Evolutionary conservation across 1,140 invertebrate species (phyloP).

Genomic region (Penaeus indicus): DNA sequence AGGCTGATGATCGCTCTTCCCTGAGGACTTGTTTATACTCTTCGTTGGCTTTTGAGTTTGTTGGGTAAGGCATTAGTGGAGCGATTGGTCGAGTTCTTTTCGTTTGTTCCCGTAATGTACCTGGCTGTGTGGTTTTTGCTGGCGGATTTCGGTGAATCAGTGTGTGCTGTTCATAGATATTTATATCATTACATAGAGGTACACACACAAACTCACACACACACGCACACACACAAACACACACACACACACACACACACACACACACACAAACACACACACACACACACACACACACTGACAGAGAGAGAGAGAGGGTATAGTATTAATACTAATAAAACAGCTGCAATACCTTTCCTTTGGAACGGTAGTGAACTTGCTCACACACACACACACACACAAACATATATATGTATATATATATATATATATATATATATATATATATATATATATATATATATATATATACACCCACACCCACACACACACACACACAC

Average conservation of each 20-base stretch:
- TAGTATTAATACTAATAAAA: too few relatives aligned
- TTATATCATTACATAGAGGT: too few relatives aligned
- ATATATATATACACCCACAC: constrained; percentile 15
- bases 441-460: constrained; percentile 46
- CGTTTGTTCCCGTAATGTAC: too few relatives aligned
- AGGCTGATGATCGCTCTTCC: too few relatives aligned
- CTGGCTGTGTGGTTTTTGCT: too few relatives aligned
- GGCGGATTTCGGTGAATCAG: too few relatives aligned
- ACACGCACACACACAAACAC: constrained; percentile 7
- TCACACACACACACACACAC: neutral
- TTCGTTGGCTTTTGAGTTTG: too few relatives aligned
- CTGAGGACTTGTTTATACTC: too few relatives aligned
- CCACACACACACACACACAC: constrained; percentile 28
- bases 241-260: constrained; percentile 3
- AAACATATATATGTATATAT: neutral
- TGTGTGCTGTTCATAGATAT: too few relatives aligned
- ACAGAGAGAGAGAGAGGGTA: neutral
- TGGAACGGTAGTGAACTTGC: neutral
- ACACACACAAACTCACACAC: neutral
- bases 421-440: constrained; percentile 19
- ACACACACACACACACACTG: constrained; percentile 33
- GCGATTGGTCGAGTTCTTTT: too few relatives aligned
- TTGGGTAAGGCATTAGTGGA: too few relatives aligned
- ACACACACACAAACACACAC: constrained; percentile 8
- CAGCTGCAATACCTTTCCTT: neutral